Percentiles rank a stretch among this genome's conserved stretches.
Conservation (phyloP, 2,888 invertebrate species). For the Drosophila sordidapex region DNA sequence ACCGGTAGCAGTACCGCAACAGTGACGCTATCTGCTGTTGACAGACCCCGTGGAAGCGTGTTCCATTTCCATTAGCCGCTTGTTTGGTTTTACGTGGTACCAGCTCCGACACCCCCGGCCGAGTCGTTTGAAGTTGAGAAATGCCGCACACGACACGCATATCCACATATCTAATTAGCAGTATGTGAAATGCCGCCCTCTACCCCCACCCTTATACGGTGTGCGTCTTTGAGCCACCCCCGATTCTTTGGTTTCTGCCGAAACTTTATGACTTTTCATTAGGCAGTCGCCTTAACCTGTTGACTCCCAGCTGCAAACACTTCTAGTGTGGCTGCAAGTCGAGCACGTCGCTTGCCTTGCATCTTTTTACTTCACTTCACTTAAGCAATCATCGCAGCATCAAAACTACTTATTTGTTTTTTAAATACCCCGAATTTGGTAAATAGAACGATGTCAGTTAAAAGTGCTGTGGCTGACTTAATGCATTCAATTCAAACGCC, state of each 20-base stretch:
- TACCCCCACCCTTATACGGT: background rate
- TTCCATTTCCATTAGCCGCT: slow-evolving; percentile 54
- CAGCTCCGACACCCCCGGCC: slow-evolving; percentile 6
- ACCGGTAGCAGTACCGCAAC: background rate
- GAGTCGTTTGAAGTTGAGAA: slow-evolving; percentile 45
- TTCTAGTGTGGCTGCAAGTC: background rate
- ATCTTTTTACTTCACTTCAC: slow-evolving; percentile 16
- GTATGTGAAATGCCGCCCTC: slow-evolving; percentile 30
- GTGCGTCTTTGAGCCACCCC: slow-evolving; percentile 28
- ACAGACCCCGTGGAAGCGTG: slow-evolving; percentile 53
- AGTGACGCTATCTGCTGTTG: slow-evolving; percentile 64
- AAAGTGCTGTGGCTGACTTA: background rate
- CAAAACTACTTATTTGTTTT: background rate
- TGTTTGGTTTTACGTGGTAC: slow-evolving; percentile 31
- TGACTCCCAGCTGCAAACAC: slow-evolving; percentile 41
- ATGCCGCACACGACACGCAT: slow-evolving; percentile 41
- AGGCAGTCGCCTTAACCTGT: slow-evolving; percentile 46
- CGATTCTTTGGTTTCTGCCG: slow-evolving; percentile 36
- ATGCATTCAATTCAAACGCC: background rate
- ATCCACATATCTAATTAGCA: slow-evolving; percentile 62
- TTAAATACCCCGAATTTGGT: background rate
- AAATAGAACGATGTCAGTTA: background rate
- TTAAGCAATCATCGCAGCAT: background rate
- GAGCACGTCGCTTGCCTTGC: slow-evolving; percentile 17
- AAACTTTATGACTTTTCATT: slow-evolving; percentile 49